Conservation (phyloP, 2,113 vertebrate genomes). For the Trematomus loennbergii region DNA sequence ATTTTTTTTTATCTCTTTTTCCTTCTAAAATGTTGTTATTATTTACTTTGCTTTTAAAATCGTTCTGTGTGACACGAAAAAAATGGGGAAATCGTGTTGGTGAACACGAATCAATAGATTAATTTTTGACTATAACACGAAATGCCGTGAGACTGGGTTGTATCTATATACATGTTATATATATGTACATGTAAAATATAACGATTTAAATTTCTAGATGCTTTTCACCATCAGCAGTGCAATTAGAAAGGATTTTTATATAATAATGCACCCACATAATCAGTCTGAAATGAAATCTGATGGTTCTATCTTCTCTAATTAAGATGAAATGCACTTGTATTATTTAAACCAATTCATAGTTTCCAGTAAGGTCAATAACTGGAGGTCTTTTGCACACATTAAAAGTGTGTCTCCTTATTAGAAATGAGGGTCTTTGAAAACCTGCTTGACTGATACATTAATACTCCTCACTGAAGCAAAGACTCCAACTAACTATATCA, state of each 20-base stretch:
- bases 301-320: slow-evolving; percentile 6
- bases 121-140: no score
- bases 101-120: no score
- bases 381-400: background rate
- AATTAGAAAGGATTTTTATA: background rate
- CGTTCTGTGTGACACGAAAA: no score
- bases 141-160: no score
- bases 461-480: no score
- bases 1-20: no score
- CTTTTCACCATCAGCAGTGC: background rate
- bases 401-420: background rate
- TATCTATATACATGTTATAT: no score
- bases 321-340: slow-evolving; percentile 3
- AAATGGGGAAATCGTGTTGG: no score
- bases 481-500: background rate
- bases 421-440: background rate
- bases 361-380: slow-evolving; percentile 6
- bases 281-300: slow-evolving; percentile 13
- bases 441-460: background rate
- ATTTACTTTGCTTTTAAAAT: no score
- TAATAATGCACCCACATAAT: slow-evolving; percentile 3
- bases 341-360: slow-evolving; percentile 3
- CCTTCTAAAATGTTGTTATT: no score
- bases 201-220: background rate
- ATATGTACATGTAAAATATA: no score